Percentiles rank a stretch among this genome's conserved stretches.
These are phyloP conservation scores for Pteropus rufus DNA, from an alignment of 2,797 vertebrate species.

Conservation along the genomic window DNA sequence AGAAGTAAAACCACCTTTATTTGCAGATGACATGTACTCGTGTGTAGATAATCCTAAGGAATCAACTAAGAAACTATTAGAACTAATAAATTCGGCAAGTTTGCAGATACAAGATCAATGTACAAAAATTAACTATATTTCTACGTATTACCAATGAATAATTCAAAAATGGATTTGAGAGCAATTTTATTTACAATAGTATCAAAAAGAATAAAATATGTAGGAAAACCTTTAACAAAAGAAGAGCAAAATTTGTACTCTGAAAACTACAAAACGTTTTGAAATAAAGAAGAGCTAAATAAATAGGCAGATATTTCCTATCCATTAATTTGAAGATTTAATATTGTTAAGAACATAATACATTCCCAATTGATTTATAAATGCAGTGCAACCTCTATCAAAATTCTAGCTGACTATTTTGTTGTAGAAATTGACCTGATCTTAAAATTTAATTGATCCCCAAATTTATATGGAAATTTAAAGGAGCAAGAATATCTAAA, in stretches of 20 bases:
- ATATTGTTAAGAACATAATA: background rate
- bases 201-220: background rate
- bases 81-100: background rate
- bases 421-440: background rate
- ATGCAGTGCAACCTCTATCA: background rate
- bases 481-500: background rate
- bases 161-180: background rate
- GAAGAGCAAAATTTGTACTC: background rate
- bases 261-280: background rate
- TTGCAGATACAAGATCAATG: background rate
- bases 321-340: background rate
- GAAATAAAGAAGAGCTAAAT: background rate
- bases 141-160: background rate
- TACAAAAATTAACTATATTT: background rate
- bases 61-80: background rate
- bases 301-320: background rate
- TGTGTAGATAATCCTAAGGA: background rate
- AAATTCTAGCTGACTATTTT: conserved; percentile 19
- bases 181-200: background rate
- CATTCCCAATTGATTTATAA: background rate
- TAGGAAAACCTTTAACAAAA: background rate
- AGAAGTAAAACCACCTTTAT: background rate
- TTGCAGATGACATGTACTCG: background rate
- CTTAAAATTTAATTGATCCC: conserved; percentile 24
- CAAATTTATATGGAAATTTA: conserved; percentile 42